Evolutionary conservation across 1,140 invertebrate genomes (phyloP), one percentile per base, ranked within the genome.

Genomic region (Leucophenga varia): DNA sequence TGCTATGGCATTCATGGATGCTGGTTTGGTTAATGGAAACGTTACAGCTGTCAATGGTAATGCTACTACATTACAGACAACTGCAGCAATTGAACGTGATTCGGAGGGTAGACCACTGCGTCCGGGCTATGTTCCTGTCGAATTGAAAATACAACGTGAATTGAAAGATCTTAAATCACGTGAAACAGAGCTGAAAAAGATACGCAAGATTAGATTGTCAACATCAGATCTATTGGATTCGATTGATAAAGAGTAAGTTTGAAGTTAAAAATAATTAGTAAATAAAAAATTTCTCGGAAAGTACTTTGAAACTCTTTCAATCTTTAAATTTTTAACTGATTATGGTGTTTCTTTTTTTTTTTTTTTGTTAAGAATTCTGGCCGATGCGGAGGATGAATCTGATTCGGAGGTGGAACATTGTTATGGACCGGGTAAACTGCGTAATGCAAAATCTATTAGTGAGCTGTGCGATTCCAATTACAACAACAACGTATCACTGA

Each of bases 131-230:
- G 80, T 85, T 2, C 84, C 85, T 2, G 86, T 88, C 2, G 86
- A 89, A 64, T 83, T 86, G 52, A 89, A 89, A 69, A 90, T 90
- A 44, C 86, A 89, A 64, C 85, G 85, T 46, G 87, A 90, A 70
- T 72, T 90, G 20, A 79, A 81, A 65, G 86, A 88, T 55, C 86
- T 89, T 79, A 86, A 85, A 57, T 80, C 82, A 31, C 77, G 87
- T 31, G 87, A 90, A 59, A 81, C 84, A 43, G 87, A 90, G 59
- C 74, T 90, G 10, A 88, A 85, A 80, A 84, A 78, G 39, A 77
- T 79, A 65, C 75, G 80, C 51, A 81, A 80, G 51, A 53, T 69
- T 36, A 54, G 64, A 12, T 74, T 76, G 43, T 77, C 74, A 49
- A 79, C 74, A 31, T 80, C 74, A 43, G 78, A 80, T 43, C 25